Evolutionary conservation across 2,888 invertebrate genomes (phyloP).

Genomic region (Heliconius ethilla): DNA sequence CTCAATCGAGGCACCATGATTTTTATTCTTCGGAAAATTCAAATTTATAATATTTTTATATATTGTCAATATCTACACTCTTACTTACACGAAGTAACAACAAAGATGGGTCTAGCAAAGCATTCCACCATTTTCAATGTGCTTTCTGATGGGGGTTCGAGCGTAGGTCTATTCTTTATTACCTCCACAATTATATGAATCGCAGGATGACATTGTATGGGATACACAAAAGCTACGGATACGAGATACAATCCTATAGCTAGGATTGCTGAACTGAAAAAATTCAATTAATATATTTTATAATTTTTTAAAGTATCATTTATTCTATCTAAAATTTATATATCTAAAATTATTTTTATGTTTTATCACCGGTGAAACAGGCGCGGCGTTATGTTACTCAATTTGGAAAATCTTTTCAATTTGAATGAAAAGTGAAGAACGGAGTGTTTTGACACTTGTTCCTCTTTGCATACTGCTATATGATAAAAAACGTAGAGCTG

Average conservation of each 20-base stretch:
- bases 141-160: constrained; percentile 43
- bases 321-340: too few species aligned
- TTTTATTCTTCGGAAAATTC: too few species aligned
- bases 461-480: not conserved
- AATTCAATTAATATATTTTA: not conserved
- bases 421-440: not conserved
- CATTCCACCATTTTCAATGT: constrained; percentile 49
- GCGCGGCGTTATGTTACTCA: not conserved
- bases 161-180: constrained; percentile 47
- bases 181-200: constrained; percentile 58
- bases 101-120: constrained; percentile 55
- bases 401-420: not conserved
- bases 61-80: not conserved
- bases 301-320: too few species aligned
- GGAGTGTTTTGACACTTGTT: not conserved
- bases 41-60: not conserved
- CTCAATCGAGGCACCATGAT: not conserved
- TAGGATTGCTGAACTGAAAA: constrained; percentile 53
- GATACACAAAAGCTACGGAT: constrained; percentile 57
- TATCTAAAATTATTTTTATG: not conserved
- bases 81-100: constrained; percentile 59
- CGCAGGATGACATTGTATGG: constrained; percentile 63
- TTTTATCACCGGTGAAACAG: not conserved
- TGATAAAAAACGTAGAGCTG: too few species aligned
- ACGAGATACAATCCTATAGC: constrained; percentile 56